Conservation (phyloP, 2,797 vertebrate genomes). For the Mormyrus proboscirostris region DNA sequence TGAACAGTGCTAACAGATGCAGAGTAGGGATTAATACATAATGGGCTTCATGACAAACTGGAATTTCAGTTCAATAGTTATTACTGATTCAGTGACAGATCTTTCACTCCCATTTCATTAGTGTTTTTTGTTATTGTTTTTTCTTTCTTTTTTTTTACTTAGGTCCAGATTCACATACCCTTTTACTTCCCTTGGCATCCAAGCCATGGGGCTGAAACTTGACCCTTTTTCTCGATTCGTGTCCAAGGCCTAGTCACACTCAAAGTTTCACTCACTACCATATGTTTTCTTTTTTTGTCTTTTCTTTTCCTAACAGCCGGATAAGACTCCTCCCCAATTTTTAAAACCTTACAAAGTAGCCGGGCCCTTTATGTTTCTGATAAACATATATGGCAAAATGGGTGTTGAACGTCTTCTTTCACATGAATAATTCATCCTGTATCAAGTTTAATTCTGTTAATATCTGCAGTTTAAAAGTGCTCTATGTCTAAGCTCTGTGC, state of each 20-base stretch:
- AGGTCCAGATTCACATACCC: background rate
- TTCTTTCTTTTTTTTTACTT: background rate
- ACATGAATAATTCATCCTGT: constrained; percentile 22
- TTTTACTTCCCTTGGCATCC: constrained; percentile 8
- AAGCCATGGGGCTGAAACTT: constrained; percentile 26
- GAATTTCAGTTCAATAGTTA: background rate
- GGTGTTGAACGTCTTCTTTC: background rate
- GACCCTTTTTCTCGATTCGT: constrained; percentile 25
- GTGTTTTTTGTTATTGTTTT: background rate
- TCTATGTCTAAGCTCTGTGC: constrained; percentile 25
- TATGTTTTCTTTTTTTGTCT: constrained; percentile 24
- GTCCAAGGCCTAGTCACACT: background rate
- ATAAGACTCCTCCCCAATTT: background rate
- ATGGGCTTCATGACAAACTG: background rate
- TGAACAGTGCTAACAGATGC: background rate
- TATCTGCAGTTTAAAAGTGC: constrained; percentile 42
- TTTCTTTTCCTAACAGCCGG: background rate
- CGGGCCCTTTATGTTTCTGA: background rate
- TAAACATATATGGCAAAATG: background rate
- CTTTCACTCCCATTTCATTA: background rate
- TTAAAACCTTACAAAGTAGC: background rate
- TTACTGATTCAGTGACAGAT: background rate
- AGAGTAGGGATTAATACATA: background rate
- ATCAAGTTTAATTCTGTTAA: constrained; percentile 29
- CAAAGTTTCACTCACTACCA: background rate